phyloP scores from a whole-genome alignment of 2,797 vertebrate genomes.

The Chaetodon trifasciatus region DNA sequence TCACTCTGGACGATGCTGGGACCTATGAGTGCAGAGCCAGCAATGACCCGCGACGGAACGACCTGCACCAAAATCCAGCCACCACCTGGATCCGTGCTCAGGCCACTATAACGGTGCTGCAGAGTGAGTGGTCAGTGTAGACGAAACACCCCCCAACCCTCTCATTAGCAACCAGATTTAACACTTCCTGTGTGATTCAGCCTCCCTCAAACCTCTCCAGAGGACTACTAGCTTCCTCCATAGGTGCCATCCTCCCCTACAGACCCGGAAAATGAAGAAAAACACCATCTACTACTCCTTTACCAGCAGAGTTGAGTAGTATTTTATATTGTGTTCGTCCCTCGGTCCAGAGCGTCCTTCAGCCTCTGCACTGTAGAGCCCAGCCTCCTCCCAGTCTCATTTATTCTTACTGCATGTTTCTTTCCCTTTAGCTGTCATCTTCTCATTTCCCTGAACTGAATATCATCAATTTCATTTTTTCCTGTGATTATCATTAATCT shows the following conservation, averaged over 20 bases:
- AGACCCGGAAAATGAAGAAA: slow-evolving; percentile 43
- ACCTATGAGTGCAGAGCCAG: slow-evolving; percentile 99
- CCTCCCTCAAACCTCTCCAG: slow-evolving; percentile 58
- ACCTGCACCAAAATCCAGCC: slow-evolving; percentile 95
- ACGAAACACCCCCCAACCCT: slow-evolving; percentile 19
- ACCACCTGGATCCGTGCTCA: slow-evolving; percentile 98
- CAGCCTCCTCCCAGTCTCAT: neutral
- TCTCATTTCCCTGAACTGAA: neutral
- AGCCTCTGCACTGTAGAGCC: slow-evolving; percentile 15
- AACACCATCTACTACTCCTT: slow-evolving; percentile 16
- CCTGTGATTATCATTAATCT: neutral
- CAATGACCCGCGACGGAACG: slow-evolving; percentile 96
- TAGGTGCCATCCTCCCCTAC: slow-evolving; percentile 51
- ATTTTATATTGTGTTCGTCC: slow-evolving; percentile 17
- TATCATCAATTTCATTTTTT: neutral
- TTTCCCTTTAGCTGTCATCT: slow-evolving; percentile 15
- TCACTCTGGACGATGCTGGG: slow-evolving; percentile 93
- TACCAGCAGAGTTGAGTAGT: slow-evolving; percentile 24
- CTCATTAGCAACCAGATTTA: slow-evolving; percentile 4
- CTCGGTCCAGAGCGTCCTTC: slow-evolving; percentile 21
- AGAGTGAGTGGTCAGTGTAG: slow-evolving; percentile 93
- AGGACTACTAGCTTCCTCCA: slow-evolving; percentile 51
- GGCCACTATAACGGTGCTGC: slow-evolving; percentile 95
- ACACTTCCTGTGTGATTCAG: slow-evolving; percentile 54
- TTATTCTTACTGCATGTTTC: slow-evolving; percentile 15